phyloP scores from a whole-genome alignment of 2,113 vertebrate genomes.

The Dermatemys mawii region DNA sequence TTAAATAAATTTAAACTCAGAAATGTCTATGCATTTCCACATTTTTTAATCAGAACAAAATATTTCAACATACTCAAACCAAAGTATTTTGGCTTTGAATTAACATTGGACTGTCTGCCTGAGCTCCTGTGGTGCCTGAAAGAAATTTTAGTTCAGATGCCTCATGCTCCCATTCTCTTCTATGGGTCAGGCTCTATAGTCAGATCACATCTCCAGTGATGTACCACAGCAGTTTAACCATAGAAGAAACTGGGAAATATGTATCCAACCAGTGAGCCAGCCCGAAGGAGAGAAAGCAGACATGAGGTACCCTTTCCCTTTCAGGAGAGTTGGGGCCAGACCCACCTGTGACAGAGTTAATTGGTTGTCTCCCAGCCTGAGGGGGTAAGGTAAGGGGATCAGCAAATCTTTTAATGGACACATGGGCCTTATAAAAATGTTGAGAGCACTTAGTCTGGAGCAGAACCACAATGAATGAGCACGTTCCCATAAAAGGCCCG shows the following conservation, averaged over 20 bases:
- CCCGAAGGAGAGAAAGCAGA: no score
- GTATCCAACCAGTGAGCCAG: not conserved
- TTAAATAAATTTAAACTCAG: no score
- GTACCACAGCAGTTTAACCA: not conserved
- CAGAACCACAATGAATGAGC: no score
- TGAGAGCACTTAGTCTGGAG: no score
- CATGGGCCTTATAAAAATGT: no score
- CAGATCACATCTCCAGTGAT: not conserved
- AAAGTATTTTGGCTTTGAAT: not conserved
- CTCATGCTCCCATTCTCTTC: rapidly evolving
- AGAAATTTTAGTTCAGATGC: no score
- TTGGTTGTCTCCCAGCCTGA: not conserved
- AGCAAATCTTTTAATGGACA: not conserved
- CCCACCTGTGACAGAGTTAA: no score
- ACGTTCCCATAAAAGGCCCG: no score
- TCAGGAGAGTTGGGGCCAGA: no score
- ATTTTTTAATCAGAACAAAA: not conserved
- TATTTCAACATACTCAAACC: not conserved
- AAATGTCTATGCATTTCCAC: no score
- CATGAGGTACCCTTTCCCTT: no score
- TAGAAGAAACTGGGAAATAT: not conserved
- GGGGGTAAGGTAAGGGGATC: not conserved
- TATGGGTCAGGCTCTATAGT: not conserved
- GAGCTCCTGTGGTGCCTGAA: rapidly evolving
- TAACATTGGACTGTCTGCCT: rapidly evolving